Evolutionary conservation across 2,888 invertebrate genomes (phyloP).

Genomic region (Eupithecia exiguata): DNA sequence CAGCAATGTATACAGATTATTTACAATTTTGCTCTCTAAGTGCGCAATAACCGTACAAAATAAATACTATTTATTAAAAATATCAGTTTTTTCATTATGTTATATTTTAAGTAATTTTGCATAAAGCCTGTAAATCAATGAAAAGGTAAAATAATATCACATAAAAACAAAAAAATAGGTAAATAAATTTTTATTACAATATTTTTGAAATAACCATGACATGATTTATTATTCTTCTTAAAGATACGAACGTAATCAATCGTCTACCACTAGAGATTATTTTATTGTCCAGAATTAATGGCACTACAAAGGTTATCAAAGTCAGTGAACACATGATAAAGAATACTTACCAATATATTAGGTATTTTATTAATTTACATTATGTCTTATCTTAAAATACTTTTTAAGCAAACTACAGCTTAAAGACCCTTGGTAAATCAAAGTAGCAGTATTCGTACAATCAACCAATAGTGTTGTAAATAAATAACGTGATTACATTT

Average conservation of each 20-base stretch:
- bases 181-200: conserved; percentile 55
- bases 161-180: conserved; percentile 43
- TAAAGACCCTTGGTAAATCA: neutral
- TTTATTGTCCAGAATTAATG: conserved; percentile 56
- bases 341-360: conserved; percentile 16
- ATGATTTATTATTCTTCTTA: conserved; percentile 40
- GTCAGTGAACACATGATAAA: conserved; percentile 34
- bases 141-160: neutral
- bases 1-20: neutral
- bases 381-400: conserved; percentile 10
- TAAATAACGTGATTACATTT: conserved; percentile 2
- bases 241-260: conserved; percentile 31
- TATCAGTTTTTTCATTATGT: neutral
- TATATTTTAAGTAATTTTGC: neutral
- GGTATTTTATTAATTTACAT: conserved; percentile 14
- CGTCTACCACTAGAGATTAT: conserved; percentile 34
- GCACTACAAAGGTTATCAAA: conserved; percentile 50
- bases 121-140: neutral
- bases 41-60: conserved; percentile 16
- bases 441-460: neutral
- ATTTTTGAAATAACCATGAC: conserved; percentile 45
- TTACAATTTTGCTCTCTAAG: conserved; percentile 25
- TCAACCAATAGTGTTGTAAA: neutral
- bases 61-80: conserved; percentile 29
- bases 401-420: neutral